Evolutionary conservation across 2,113 vertebrate species (phyloP).

Genomic region (Cyanoramphus novaezelandiae): DNA sequence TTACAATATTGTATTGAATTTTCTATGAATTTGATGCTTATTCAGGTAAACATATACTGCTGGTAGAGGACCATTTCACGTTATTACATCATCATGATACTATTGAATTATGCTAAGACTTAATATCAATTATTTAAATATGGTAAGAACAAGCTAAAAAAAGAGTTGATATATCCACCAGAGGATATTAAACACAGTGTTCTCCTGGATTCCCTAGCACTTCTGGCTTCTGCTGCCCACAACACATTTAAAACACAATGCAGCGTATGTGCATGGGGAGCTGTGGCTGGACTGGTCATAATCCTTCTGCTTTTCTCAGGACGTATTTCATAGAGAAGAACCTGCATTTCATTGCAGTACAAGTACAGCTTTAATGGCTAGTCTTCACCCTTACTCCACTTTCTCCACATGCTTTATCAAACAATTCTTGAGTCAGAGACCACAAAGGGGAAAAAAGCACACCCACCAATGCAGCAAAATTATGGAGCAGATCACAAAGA

Average conservation of each 20-base stretch:
- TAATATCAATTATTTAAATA: not conserved
- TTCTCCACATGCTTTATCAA: not conserved
- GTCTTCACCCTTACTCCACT: not conserved
- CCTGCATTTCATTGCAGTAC: not conserved
- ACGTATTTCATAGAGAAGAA: accelerated
- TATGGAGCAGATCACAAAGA: not conserved
- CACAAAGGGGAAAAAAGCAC: not conserved
- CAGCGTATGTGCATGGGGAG: accelerated
- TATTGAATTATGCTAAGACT: not conserved
- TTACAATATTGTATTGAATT: not conserved
- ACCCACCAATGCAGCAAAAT: not conserved
- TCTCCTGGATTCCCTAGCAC: not conserved
- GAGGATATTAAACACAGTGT: accelerated
- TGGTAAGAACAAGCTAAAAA: not conserved
- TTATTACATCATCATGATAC: accelerated
- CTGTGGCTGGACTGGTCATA: not conserved
- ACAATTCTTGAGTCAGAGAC: not conserved
- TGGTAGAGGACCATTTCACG: not conserved
- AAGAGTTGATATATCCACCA: too few relatives aligned
- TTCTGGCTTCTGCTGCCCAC: not conserved
- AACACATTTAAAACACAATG: not conserved
- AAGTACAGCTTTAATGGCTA: not conserved
- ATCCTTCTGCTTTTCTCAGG: not conserved
- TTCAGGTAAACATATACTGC: not conserved
- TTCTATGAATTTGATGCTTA: not conserved